Evolutionary conservation across 92 coral and sea anemone species (phyloP).

Genomic region (Zoanthus sansibaricus): DNA sequence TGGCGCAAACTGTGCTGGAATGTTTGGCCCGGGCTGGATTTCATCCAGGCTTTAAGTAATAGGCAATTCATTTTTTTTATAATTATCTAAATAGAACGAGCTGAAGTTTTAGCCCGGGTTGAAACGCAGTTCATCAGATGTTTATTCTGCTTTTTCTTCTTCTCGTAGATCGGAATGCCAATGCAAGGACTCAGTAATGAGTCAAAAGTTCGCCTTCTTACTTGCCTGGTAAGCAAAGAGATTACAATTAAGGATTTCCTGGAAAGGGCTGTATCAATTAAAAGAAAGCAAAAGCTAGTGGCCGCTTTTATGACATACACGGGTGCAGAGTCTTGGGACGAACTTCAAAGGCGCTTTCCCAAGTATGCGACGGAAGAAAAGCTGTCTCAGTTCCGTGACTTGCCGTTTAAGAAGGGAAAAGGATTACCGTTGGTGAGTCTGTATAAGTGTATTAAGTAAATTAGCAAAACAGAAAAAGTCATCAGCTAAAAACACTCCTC

Average conservation of each 20-base stretch:
- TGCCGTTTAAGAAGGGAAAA: neutral
- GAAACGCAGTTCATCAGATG: neutral
- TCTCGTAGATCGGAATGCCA: constrained; percentile 72
- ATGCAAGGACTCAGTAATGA: constrained; percentile 62
- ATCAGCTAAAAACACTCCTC: neutral
- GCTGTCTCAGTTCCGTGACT: constrained; percentile 32
- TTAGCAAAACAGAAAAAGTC: neutral
- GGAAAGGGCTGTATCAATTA: constrained; percentile 38
- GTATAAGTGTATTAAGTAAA: neutral
- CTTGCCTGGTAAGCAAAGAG: constrained; percentile 13
- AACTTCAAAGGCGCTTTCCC: constrained; percentile 50
- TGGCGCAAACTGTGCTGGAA: no score
- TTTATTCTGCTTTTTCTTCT: neutral
- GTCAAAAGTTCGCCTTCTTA: constrained; percentile 44
- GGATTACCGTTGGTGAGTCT: constrained; percentile 18
- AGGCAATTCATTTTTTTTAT: no score
- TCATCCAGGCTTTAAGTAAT: no score
- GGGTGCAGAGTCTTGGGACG: constrained; percentile 53
- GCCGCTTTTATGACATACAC: constrained; percentile 52
- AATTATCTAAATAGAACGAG: no score
- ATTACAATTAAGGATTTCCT: constrained; percentile 47
- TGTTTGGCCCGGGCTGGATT: no score
- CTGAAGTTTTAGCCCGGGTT: no score
- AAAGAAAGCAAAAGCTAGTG: constrained; percentile 42
- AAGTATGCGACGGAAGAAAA: constrained; percentile 61